Percentiles rank a stretch among this genome's conserved stretches.
phyloP scores from a whole-genome alignment of 2,797 vertebrate genomes.

The Xiphorhynchus erythropygius region DNA sequence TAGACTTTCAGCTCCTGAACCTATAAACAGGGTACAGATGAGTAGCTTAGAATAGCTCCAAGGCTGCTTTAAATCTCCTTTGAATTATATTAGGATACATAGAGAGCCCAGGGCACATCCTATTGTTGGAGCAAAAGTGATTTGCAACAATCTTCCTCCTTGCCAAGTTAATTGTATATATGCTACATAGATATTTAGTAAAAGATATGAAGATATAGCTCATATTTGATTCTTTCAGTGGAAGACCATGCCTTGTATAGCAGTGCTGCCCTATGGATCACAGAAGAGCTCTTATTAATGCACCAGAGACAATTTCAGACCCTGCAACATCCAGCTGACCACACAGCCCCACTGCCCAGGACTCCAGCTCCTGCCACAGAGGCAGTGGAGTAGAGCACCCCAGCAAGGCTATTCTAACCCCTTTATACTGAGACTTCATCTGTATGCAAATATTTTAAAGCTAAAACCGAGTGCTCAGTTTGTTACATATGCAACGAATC shows the following conservation, averaged over 20 bases:
- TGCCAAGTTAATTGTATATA: not conserved
- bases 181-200: not conserved
- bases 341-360: not conserved
- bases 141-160: not conserved
- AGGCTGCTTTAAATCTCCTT: not conserved
- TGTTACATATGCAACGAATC: conserved; percentile 22
- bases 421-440: not conserved
- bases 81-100: not conserved
- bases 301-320: not conserved
- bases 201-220: not conserved
- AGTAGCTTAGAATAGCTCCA: not conserved
- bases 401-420: not conserved
- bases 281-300: not conserved
- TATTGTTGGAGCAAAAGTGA: not conserved
- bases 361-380: not conserved
- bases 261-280: not conserved
- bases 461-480: not conserved
- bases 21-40: not conserved
- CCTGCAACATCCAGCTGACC: not conserved
- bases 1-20: not conserved
- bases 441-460: conserved; percentile 25
- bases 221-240: not conserved
- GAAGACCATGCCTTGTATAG: not conserved
- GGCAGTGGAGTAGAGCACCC: not conserved
- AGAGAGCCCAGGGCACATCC: not conserved